A percentile compares a stretch with the other conserved stretches of the same genome.
These are phyloP conservation scores for Pandion haliaetus DNA, from an alignment of 2,113 vertebrate species.

Conservation along the genomic window DNA sequence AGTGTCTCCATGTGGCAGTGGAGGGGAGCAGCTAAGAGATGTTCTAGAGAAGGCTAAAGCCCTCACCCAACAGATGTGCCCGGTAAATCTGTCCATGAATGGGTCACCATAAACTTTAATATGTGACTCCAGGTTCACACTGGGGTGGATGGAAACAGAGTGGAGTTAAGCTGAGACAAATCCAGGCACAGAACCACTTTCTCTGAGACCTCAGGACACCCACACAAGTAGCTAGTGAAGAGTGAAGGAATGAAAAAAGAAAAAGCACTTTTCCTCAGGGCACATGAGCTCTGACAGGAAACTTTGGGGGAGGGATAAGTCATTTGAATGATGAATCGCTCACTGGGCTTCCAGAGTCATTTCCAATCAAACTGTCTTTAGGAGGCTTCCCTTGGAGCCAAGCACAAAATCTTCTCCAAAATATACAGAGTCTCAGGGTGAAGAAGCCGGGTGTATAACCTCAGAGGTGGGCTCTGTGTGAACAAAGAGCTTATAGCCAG, in stretches of 20 bases:
- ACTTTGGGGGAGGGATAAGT: constrained; percentile 48
- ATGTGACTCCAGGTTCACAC: background rate
- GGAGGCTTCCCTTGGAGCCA: background rate
- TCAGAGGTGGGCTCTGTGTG: background rate
- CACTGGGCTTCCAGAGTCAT: background rate
- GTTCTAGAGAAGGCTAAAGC: background rate
- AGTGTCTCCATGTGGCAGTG: background rate
- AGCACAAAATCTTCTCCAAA: constrained; percentile 12
- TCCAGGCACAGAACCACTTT: constrained; percentile 3
- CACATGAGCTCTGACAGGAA: constrained; percentile 39
- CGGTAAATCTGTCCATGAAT: background rate
- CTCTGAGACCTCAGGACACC: background rate
- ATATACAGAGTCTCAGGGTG: background rate
- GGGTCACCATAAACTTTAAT: background rate
- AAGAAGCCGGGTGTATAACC: background rate
- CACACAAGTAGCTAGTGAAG: background rate
- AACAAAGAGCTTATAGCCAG: background rate
- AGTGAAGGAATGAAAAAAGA: constrained; percentile 28
- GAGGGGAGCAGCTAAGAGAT: background rate
- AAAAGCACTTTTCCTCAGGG: constrained; percentile 42
- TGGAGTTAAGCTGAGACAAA: background rate
- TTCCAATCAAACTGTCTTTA: constrained; percentile 29
- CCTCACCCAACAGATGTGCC: background rate
- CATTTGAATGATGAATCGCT: constrained; percentile 8
- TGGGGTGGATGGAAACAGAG: background rate